These are phyloP conservation scores for Pardosa pseudoannulata DNA, from an alignment of 2,888 invertebrate species.

Conservation along the genomic window DNA sequence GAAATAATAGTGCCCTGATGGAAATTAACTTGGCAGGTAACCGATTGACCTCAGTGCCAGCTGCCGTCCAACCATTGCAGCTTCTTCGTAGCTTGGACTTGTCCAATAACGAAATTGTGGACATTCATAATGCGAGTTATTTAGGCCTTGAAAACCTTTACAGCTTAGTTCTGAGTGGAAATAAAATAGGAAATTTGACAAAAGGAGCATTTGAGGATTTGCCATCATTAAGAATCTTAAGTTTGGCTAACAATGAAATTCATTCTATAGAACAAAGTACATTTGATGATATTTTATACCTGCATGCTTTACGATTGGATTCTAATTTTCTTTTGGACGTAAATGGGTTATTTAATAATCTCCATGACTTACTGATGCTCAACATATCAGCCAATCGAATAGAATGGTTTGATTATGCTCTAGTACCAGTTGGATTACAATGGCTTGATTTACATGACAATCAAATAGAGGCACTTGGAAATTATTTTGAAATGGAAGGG, in stretches of 20 bases:
- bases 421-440: conserved; percentile 89
- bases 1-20: conserved; percentile 80
- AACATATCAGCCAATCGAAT: conserved; percentile 94
- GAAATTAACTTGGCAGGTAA: conserved; percentile 94
- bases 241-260: conserved; percentile 91
- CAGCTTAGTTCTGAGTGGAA: conserved; percentile 92
- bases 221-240: conserved; percentile 84
- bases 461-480: conserved; percentile 87
- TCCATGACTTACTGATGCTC: conserved; percentile 90
- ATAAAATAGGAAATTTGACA: conserved; percentile 89
- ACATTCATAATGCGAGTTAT: conserved; percentile 88
- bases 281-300: conserved; percentile 84
- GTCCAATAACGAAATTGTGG: conserved; percentile 91
- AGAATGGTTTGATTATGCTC: conserved; percentile 91
- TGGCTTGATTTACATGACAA: conserved; percentile 95
- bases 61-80: conserved; percentile 90
- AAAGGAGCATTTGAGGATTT: conserved; percentile 88
- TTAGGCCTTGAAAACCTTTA: conserved; percentile 90
- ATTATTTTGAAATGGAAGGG: conserved; percentile 89
- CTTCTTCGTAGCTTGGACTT: conserved; percentile 91
- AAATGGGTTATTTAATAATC: conserved; percentile 88
- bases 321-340: conserved; percentile 89
- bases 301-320: conserved; percentile 92
- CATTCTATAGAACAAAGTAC: conserved; percentile 87
- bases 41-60: conserved; percentile 87